A percentile compares a stretch with the other conserved stretches of the same genome.
phyloP scores from a whole-genome alignment of 1,140 invertebrate species.

The Reticulitermes speratus region DNA sequence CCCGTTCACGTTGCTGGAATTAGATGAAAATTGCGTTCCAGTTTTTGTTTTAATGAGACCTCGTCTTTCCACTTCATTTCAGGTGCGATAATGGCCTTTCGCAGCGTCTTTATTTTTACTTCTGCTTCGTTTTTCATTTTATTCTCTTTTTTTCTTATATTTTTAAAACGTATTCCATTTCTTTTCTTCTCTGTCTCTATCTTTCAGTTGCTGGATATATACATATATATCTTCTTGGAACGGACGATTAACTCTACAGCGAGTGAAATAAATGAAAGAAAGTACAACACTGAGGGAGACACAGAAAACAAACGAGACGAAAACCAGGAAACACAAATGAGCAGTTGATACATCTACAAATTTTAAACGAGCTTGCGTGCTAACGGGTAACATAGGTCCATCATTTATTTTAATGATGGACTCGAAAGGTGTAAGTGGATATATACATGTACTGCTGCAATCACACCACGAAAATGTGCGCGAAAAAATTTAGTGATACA shows the following conservation, averaged over 20 bases:
- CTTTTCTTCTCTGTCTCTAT: background rate
- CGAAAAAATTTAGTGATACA: background rate
- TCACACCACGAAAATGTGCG: background rate
- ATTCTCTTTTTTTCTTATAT: background rate
- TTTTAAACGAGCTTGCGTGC: background rate
- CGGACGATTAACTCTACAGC: background rate
- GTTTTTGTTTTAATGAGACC: conserved; percentile 29
- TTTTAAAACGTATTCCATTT: background rate
- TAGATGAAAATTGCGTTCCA: conserved; percentile 20
- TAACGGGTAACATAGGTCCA: background rate
- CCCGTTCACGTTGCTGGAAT: background rate
- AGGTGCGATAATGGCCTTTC: conserved; percentile 26
- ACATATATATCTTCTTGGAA: background rate
- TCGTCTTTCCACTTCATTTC: conserved; percentile 25
- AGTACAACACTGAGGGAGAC: background rate
- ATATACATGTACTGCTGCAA: background rate
- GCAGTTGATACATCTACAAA: background rate
- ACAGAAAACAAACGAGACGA: too few species aligned
- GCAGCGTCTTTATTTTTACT: conserved; percentile 3
- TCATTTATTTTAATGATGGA: background rate
- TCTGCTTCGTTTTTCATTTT: conserved; percentile 13
- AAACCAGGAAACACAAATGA: background rate
- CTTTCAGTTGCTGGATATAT: background rate
- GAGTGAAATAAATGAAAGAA: background rate
- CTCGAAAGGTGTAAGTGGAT: background rate